Percentiles rank a stretch among this genome's conserved stretches.
Conservation (phyloP, 2,113 vertebrate species). For the Malurus melanocephalus region DNA sequence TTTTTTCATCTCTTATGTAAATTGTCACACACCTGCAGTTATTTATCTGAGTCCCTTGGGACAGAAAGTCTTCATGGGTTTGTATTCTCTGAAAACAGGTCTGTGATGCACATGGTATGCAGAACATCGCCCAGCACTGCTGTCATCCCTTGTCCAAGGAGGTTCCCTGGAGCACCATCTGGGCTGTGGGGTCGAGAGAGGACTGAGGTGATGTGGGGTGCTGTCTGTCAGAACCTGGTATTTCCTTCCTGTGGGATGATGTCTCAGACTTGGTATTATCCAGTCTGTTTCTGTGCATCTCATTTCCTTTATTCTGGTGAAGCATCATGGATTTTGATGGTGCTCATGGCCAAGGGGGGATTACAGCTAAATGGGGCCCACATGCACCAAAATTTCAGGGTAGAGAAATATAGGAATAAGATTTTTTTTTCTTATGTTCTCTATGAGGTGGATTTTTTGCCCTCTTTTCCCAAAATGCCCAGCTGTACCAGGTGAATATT, state of each 20-base stretch:
- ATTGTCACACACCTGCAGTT: background rate
- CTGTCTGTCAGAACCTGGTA: background rate
- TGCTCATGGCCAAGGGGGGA: background rate
- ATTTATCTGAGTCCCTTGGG: background rate
- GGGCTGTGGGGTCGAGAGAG: background rate
- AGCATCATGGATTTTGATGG: background rate
- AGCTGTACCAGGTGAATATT: background rate
- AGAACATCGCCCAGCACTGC: background rate
- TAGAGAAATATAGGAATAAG: background rate
- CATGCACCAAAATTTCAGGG: background rate
- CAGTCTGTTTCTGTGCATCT: constrained; percentile 25
- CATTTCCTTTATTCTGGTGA: constrained; percentile 42
- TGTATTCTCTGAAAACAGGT: background rate
- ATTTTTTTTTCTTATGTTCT: background rate
- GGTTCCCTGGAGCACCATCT: background rate
- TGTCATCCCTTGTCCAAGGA: background rate
- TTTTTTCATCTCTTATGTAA: background rate
- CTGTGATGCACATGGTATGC: background rate
- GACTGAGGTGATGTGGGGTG: background rate
- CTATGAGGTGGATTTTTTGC: background rate
- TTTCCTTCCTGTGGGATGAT: constrained; percentile 34
- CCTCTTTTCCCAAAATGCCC: background rate
- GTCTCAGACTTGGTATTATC: background rate
- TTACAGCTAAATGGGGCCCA: constrained; percentile 26
- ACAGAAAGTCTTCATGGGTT: background rate